Evolutionary conservation across 2,113 vertebrate genomes (phyloP).

Genomic region (Xyliphius kryptos): DNA sequence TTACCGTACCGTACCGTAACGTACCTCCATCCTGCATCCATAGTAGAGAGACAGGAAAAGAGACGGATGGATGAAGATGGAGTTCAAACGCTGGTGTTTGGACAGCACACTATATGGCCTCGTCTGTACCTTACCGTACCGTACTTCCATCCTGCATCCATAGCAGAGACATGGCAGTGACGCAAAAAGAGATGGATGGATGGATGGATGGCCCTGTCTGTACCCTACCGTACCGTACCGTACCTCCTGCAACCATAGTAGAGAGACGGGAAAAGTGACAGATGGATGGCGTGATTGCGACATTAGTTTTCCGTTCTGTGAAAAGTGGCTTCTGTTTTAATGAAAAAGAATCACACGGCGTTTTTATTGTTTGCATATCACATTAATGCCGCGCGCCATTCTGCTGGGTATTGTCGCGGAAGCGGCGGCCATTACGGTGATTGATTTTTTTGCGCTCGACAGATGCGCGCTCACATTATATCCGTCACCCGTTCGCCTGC

Average conservation of each 20-base stretch:
- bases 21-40: too few species aligned
- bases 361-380: constrained; percentile 45
- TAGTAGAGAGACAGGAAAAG: too few species aligned
- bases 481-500: constrained; percentile 35
- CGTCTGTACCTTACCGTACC: too few species aligned
- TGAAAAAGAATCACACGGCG: constrained; percentile 36
- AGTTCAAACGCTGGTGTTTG: too few species aligned
- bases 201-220: too few species aligned
- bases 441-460: constrained; percentile 41
- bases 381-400: constrained; percentile 38
- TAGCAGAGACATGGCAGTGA: too few species aligned
- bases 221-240: neutral
- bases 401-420: constrained; percentile 29
- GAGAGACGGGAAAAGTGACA: constrained; percentile 21
- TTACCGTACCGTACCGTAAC: too few species aligned
- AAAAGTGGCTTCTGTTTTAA: constrained; percentile 40
- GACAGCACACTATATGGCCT: too few species aligned
- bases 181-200: too few species aligned
- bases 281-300: constrained; percentile 27
- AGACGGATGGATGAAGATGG: too few species aligned
- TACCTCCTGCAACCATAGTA: neutral
- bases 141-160: too few species aligned
- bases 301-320: constrained; percentile 36
- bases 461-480: constrained; percentile 33
- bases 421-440: constrained; percentile 44